These are phyloP conservation scores for Melangyna quadrimaculata DNA, from an alignment of 2,888 invertebrate species.

Conservation along the genomic window DNA sequence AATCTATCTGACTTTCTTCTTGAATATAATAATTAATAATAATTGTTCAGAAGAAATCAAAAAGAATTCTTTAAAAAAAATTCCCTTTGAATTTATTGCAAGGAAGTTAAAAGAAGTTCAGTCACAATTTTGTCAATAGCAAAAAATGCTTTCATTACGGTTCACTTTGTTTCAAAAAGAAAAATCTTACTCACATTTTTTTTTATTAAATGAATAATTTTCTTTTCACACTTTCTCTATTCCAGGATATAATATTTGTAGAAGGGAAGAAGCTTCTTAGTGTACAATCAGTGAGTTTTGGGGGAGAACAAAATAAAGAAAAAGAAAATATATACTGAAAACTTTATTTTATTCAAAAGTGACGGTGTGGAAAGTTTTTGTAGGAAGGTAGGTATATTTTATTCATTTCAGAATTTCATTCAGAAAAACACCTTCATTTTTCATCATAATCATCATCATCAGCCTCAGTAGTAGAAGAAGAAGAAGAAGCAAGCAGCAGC, in stretches of 20 bases:
- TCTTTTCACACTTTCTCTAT: not conserved
- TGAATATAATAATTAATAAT: not conserved
- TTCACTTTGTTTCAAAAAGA: not conserved
- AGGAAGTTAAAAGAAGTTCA: not conserved
- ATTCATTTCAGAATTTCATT: constrained; percentile 43
- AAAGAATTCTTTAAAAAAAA: not conserved
- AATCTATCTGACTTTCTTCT: not conserved
- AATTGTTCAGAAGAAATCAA: not conserved
- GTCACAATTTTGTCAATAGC: not conserved
- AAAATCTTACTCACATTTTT: not conserved
- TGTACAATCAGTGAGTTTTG: not conserved
- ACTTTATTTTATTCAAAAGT: constrained; percentile 45
- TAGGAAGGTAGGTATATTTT: constrained; percentile 30
- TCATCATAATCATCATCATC: constrained; percentile 15
- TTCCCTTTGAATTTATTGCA: not conserved
- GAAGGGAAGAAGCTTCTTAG: not conserved
- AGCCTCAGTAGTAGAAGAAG: not conserved
- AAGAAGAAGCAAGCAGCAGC: not conserved
- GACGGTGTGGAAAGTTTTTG: constrained; percentile 47
- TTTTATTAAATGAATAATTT: not conserved
- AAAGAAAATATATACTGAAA: not conserved
- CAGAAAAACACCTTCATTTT: constrained; percentile 36
- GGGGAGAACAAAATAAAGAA: not conserved
- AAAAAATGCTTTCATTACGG: not conserved
- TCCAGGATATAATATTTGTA: not conserved